These are phyloP conservation scores for Ceratosolen fusciceps DNA, from an alignment of 1,140 invertebrate genomes.

Conservation along the genomic window DNA sequence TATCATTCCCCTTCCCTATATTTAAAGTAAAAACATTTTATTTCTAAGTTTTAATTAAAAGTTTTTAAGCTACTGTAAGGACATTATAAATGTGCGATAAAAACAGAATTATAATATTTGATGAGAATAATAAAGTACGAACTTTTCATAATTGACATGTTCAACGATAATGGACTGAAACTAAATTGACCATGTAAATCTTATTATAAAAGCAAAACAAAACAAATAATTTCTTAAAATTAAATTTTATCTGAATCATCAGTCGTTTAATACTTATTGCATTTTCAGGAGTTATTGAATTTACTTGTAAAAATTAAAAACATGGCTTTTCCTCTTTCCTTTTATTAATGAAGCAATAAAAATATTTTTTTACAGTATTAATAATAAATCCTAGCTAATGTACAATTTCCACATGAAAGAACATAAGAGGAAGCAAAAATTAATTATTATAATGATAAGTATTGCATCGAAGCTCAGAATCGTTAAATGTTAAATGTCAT, in stretches of 20 bases:
- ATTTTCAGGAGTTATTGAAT: slow-evolving; percentile 8
- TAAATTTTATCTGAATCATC: neutral
- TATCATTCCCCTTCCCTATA: neutral
- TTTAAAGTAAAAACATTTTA: too few relatives aligned
- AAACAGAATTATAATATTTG: neutral
- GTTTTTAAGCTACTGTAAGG: neutral
- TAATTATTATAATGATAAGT: neutral
- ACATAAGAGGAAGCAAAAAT: too few relatives aligned
- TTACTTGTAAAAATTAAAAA: slow-evolving; percentile 7
- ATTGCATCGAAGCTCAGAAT: neutral
- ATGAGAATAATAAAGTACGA: slow-evolving; percentile 10
- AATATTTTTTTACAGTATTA: slow-evolving; percentile 11
- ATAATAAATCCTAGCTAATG: slow-evolving; percentile 19
- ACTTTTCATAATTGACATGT: slow-evolving; percentile 23
- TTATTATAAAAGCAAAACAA: neutral
- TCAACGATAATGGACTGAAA: slow-evolving; percentile 28
- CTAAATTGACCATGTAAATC: slow-evolving; percentile 3
- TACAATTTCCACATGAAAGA: slow-evolving; percentile 40
- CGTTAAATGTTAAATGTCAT: neutral
- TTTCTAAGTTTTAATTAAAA: neutral
- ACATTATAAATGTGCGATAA: slow-evolving; percentile 15
- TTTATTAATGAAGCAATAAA: neutral
- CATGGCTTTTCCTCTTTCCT: slow-evolving; percentile 5
- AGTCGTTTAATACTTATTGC: slow-evolving; percentile 10
- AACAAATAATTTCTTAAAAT: slow-evolving; percentile 34